phyloP scores from a whole-genome alignment of 1,140 invertebrate species.

The Drosophila persimilis region DNA sequence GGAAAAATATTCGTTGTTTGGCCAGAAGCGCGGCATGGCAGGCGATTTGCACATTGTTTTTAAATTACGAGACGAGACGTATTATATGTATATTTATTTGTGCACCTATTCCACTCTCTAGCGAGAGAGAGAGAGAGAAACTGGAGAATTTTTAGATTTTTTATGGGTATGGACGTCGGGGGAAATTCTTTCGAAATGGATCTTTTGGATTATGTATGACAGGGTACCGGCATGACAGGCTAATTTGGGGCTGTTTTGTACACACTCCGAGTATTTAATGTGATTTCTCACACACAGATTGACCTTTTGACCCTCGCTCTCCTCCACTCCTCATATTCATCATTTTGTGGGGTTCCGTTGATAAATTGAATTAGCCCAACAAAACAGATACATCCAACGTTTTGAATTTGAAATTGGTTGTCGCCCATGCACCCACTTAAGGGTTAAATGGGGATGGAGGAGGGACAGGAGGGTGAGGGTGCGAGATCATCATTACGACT shows the following conservation, averaged over 20 bases:
- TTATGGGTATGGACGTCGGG: slow-evolving; percentile 17
- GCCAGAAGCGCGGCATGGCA: slow-evolving; percentile 41
- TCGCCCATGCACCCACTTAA: slow-evolving; percentile 44
- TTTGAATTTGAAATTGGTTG: slow-evolving; percentile 56
- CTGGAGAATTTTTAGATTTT: slow-evolving; percentile 25
- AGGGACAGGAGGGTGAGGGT: background rate
- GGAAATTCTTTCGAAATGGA: slow-evolving; percentile 5
- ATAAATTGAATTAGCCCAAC: slow-evolving; percentile 77
- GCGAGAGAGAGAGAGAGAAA: background rate
- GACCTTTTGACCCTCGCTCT: slow-evolving; percentile 43
- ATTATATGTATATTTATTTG: slow-evolving; percentile 14
- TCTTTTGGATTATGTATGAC: background rate
- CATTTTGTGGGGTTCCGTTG: slow-evolving; percentile 41
- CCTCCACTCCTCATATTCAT: slow-evolving; percentile 35
- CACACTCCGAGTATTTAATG: slow-evolving; percentile 47
- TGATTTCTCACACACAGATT: slow-evolving; percentile 64
- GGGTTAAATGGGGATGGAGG: slow-evolving; percentile 31
- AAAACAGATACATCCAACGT: slow-evolving; percentile 39
- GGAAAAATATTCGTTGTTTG: slow-evolving; percentile 52
- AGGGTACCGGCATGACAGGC: slow-evolving; percentile 4
- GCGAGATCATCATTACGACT: slow-evolving; percentile 12
- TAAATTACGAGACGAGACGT: slow-evolving; percentile 46
- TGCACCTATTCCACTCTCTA: background rate
- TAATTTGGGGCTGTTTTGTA: slow-evolving; percentile 42
- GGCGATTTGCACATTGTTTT: slow-evolving; percentile 74